phyloP scores from a whole-genome alignment of 2,888 invertebrate species.

The Leptopilina myrica region DNA sequence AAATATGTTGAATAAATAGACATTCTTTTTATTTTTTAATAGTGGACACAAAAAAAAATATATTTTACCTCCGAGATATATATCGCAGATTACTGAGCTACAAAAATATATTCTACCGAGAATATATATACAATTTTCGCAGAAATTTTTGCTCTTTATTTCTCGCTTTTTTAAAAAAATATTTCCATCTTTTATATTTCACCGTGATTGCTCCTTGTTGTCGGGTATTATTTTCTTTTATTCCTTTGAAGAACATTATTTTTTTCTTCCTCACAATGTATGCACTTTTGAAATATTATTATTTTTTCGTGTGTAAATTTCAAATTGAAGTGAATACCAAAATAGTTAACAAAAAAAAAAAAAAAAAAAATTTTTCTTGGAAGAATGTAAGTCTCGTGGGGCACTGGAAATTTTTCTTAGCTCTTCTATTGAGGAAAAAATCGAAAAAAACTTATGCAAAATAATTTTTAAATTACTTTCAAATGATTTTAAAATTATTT shows the following conservation, averaged over 20 bases:
- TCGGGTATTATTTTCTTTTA: neutral
- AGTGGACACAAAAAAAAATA: neutral
- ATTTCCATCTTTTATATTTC: neutral
- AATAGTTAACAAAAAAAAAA: neutral
- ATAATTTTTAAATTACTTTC: too few species aligned
- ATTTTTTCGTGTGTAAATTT: too few species aligned
- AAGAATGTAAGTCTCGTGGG: too few species aligned
- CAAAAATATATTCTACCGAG: constrained; percentile 2
- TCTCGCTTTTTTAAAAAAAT: neutral
- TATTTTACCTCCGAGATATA: constrained; percentile 5
- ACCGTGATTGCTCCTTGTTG: neutral
- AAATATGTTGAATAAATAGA: constrained; percentile 6
- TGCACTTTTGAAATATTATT: too few species aligned
- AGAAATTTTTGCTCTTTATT: neutral
- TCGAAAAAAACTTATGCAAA: too few species aligned
- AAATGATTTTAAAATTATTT: too few species aligned
- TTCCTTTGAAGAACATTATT: neutral
- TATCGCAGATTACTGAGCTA: neutral
- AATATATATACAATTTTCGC: constrained; percentile 12
- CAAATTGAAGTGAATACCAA: too few species aligned
- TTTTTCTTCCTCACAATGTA: too few species aligned
- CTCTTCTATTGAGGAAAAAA: too few species aligned
- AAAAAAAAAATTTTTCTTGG: neutral
- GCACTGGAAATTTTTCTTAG: too few species aligned
- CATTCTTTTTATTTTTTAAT: neutral